Conservation (phyloP, 2,888 invertebrate genomes). For the Rutpela maculata region DNA sequence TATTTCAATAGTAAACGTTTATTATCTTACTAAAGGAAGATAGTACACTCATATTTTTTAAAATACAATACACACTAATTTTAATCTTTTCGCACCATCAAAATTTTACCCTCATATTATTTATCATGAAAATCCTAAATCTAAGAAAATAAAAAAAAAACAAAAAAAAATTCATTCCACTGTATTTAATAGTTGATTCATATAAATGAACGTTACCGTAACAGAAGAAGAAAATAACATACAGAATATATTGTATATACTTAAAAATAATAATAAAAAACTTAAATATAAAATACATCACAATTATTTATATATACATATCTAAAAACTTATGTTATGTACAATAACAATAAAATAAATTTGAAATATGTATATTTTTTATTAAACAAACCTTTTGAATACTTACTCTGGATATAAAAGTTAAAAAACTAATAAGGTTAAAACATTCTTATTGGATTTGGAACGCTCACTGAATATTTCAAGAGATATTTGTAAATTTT, state of each 20-base stretch:
- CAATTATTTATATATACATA: conserved; percentile 52
- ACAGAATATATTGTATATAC: conserved; percentile 24
- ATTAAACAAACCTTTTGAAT: conserved; percentile 39
- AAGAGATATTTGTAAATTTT: neutral
- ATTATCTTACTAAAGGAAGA: conserved; percentile 12
- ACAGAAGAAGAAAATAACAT: conserved; percentile 44
- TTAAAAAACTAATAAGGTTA: conserved; percentile 8
- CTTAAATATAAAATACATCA: conserved; percentile 53
- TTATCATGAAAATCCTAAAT: conserved; percentile 31
- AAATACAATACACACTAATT: conserved; percentile 22
- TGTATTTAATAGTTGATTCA: conserved; percentile 24
- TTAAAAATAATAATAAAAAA: conserved; percentile 46
- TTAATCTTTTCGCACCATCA: conserved; percentile 23
- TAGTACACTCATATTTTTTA: conserved; percentile 11
- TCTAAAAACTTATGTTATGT: conserved; percentile 51
- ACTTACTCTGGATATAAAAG: conserved; percentile 13
- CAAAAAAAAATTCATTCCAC: conserved; percentile 42
- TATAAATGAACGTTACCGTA: conserved; percentile 49
- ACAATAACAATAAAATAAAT: conserved; percentile 45
- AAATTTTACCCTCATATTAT: conserved; percentile 32
- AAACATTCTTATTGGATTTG: conserved; percentile 11
- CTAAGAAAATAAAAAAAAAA: conserved; percentile 30
- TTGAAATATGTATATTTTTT: conserved; percentile 22
- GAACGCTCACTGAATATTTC: conserved; percentile 27
- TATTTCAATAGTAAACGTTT: neutral